A percentile compares a stretch with the other conserved stretches of the same genome.
Conservation (phyloP, 2,888 invertebrate species). For the Polyommatus iphigenia region DNA sequence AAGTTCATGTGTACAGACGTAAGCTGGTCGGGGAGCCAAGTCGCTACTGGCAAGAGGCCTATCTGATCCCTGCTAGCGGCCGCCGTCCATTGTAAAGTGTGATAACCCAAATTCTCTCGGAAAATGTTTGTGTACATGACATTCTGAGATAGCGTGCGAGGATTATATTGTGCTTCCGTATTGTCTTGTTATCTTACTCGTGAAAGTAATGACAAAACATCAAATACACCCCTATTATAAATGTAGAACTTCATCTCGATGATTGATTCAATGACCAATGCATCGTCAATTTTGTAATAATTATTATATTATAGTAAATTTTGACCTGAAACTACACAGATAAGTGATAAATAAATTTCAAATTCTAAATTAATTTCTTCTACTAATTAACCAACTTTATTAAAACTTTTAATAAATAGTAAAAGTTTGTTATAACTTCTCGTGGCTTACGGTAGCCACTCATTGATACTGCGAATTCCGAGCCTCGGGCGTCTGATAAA, state of each 20-base stretch:
- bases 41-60: conserved; percentile 65
- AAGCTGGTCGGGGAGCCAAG: conserved; percentile 56
- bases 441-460: conserved; percentile 43
- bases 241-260: too few species aligned
- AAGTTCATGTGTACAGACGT: conserved; percentile 39
- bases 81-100: conserved; percentile 50
- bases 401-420: conserved; percentile 17
- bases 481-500: conserved; percentile 64
- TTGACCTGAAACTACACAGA: neutral
- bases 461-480: conserved; percentile 57
- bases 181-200: conserved; percentile 4
- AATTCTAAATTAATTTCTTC: neutral
- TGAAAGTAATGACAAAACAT: neutral
- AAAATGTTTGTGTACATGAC: conserved; percentile 62
- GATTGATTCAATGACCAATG: too few species aligned
- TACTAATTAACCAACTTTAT: neutral
- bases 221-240: neutral
- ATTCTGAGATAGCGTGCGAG: conserved; percentile 47
- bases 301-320: too few species aligned
- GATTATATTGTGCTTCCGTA: neutral
- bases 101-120: conserved; percentile 64
- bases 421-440: conserved; percentile 25
- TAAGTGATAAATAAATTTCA: neutral
- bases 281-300: too few species aligned
- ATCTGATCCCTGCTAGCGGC: conserved; percentile 56